Evolutionary conservation across 2,797 vertebrate species (phyloP), one percentile per base, ranked within the genome.

Genomic region (Sebastes itinus): DNA sequence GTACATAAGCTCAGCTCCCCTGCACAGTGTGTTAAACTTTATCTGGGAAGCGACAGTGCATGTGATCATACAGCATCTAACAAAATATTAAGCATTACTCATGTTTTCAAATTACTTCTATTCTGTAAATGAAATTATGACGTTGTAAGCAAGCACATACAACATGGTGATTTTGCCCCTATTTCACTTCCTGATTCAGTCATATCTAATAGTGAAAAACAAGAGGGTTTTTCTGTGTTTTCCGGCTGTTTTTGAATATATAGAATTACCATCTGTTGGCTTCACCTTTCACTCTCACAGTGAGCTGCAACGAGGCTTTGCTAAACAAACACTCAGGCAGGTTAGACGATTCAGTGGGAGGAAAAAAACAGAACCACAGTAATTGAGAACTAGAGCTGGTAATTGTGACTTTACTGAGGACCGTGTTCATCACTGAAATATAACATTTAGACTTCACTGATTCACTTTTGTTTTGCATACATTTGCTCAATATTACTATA

Each of bases 281-380:
- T 38, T 61, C 46, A 32, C 12, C 32, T 77, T 33, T 80, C 52
- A 52, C 56, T 68, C 22, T 61, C 30, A 49, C 9, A 32, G 22
- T 35, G 49, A 55, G 30, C 25, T 63, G 42, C 55, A 32, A 35
- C 2, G 46, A 72, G 52, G 28, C 33, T 79, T 67, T 33, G 33
- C 74, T 72, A 46, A 72, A 72, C 63, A 76, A 64, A 58, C 54
- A 76, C 7, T 49, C 33, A 66, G 49, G 10, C 69, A 77, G 74
- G 54, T 71, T 27, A 1, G 49, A 64, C 7, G 4, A 3, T 33
- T 68, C 11, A 58, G 55, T 32, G 62, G 52, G 63, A 55, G 64
- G 6, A 28, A 68, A 64, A 42, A 58, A 25, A 65, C 18, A 63
- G 11, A 54, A 42, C 46, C 33, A 56, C 18, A 33, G 30, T 68